Percentiles rank a stretch among this genome's conserved stretches.
Evolutionary conservation across 2,113 vertebrate species (phyloP).

Genomic region (Pseudorectes ferrugineus): DNA sequence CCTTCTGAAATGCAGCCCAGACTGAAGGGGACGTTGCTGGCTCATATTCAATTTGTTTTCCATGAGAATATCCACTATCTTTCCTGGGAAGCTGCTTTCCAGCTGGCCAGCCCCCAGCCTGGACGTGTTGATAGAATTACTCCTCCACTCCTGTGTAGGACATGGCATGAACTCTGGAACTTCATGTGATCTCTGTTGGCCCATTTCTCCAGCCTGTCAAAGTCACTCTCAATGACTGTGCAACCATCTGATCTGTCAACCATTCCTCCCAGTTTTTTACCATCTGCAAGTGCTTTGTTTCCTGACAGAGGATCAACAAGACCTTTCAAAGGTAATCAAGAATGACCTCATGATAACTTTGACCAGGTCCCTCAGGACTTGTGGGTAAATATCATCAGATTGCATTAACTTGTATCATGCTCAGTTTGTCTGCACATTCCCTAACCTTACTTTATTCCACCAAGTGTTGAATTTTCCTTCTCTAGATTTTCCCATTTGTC

Average conservation of each 20-base stretch:
- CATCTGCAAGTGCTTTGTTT: not conserved
- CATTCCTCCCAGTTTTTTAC: not conserved
- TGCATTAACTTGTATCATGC: not conserved
- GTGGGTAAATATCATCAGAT: not conserved
- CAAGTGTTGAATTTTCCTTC: not conserved
- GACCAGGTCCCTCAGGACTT: not conserved
- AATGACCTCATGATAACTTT: not conserved
- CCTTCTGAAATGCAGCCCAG: not conserved
- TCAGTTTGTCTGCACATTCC: not conserved
- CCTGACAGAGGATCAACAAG: not conserved
- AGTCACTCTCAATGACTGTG: not conserved
- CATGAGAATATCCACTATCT: accelerated
- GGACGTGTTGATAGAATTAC: not conserved
- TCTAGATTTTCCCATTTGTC: not conserved
- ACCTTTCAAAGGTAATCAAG: not conserved
- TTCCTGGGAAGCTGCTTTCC: not conserved
- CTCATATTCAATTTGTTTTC: not conserved
- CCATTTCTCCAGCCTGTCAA: not conserved
- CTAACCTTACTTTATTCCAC: not conserved
- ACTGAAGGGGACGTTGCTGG: not conserved
- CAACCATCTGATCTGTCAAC: not conserved
- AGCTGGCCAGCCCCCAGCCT: not conserved
- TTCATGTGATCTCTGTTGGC: not conserved
- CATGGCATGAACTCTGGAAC: not conserved
- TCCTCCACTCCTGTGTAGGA: not conserved